A percentile compares a stretch with the other conserved stretches of the same genome.
These are phyloP conservation scores for Ptychoptera contaminata DNA, from an alignment of 2,888 invertebrate genomes.

Conservation along the genomic window DNA sequence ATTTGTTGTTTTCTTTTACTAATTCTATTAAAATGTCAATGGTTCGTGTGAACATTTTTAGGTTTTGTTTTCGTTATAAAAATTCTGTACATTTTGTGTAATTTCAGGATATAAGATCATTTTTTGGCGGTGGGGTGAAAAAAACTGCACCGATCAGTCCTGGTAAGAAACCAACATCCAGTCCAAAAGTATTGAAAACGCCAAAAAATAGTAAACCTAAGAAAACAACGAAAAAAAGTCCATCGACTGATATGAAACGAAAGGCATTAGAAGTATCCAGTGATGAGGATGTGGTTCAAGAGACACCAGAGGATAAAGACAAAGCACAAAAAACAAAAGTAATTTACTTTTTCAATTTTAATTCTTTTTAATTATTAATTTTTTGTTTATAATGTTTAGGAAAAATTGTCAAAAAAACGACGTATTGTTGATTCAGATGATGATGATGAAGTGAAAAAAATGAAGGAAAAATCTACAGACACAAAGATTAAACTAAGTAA, in stretches of 20 bases:
- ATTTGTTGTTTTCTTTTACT: no score
- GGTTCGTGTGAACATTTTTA: no score
- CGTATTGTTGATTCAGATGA: slow-evolving; percentile 29
- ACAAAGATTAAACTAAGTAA: slow-evolving; percentile 18
- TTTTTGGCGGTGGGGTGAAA: slow-evolving; percentile 25
- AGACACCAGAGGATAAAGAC: slow-evolving; percentile 30
- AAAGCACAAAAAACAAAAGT: slow-evolving; percentile 6
- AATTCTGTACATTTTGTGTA: neutral
- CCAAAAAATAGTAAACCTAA: no score
- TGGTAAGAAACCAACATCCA: no score
- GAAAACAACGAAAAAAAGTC: slow-evolving; percentile 7
- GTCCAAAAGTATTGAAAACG: no score
- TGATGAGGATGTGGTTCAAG: slow-evolving; percentile 41
- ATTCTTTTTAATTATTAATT: no score
- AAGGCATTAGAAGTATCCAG: slow-evolving; percentile 29
- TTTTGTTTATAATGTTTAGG: no score
- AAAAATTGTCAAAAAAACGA: slow-evolving; percentile 16
- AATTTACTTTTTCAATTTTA: no score
- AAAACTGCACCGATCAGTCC: no score
- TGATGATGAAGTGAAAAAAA: slow-evolving; percentile 30
- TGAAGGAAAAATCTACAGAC: slow-evolving; percentile 12
- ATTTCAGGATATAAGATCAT: slow-evolving; percentile 48
- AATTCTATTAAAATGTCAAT: no score
- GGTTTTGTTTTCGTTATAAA: no score
- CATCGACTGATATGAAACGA: slow-evolving; percentile 21